A percentile compares a stretch with the other conserved stretches of the same genome.
Conservation (phyloP, 2,888 invertebrate genomes). For the Polyommatus iphigenia region DNA sequence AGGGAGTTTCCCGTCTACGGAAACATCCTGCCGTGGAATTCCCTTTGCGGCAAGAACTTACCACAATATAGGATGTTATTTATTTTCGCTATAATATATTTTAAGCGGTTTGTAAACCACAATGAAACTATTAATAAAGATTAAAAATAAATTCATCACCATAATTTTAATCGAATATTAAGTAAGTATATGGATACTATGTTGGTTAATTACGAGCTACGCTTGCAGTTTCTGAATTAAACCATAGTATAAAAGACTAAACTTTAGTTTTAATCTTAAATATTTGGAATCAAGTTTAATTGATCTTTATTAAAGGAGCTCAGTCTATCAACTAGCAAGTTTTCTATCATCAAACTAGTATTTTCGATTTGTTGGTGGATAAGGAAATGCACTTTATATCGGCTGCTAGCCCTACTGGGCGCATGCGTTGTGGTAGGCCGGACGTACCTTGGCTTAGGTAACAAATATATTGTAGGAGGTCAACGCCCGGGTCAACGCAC, state of each 20-base stretch:
- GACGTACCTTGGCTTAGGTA: conserved; percentile 45
- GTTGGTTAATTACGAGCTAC: not conserved
- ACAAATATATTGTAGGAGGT: conserved; percentile 46
- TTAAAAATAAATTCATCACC: not conserved
- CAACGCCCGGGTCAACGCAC: conserved; percentile 60
- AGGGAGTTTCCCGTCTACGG: not conserved
- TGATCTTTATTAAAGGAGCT: not conserved
- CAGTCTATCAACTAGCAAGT: not conserved
- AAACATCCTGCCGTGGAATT: not conserved
- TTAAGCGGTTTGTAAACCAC: not conserved
- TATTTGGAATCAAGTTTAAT: no score
- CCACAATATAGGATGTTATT: conserved; percentile 7
- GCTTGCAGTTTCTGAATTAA: no score
- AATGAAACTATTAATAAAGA: not conserved
- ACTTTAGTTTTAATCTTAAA: no score
- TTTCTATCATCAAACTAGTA: not conserved
- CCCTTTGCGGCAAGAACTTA: not conserved
- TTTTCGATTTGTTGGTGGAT: not conserved
- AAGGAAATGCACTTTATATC: conserved; percentile 1
- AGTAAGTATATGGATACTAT: no score
- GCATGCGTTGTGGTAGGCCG: conserved; percentile 61
- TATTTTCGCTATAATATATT: not conserved
- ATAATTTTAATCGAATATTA: no score
- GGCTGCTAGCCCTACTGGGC: conserved; percentile 35
- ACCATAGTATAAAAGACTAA: no score